Conservation (phyloP, 1,140 invertebrate genomes). For the Halyomorpha halys region DNA sequence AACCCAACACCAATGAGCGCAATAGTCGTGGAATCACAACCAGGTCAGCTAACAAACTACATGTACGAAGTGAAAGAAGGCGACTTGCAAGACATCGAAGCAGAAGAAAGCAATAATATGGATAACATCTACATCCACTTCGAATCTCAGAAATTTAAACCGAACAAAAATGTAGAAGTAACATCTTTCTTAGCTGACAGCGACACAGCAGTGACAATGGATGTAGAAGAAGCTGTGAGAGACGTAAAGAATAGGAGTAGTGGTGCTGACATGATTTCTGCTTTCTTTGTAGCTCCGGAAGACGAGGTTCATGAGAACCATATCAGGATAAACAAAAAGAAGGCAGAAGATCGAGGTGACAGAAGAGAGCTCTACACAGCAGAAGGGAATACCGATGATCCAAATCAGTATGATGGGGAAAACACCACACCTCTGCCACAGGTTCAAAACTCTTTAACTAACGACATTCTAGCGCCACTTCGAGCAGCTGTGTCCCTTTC, state of each 20-base stretch:
- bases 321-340: neutral
- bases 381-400: neutral
- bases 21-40: neutral
- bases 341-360: constrained; percentile 8
- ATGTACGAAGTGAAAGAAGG: constrained; percentile 10
- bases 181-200: constrained; percentile 30
- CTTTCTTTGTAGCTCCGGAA: constrained; percentile 25
- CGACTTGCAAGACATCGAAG: constrained; percentile 16
- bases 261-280: constrained; percentile 26
- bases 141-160: constrained; percentile 13
- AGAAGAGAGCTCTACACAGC: neutral
- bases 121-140: constrained; percentile 13
- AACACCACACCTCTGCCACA: neutral
- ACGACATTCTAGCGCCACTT: constrained; percentile 37
- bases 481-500: constrained; percentile 39
- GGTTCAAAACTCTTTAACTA: constrained; percentile 24
- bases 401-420: neutral
- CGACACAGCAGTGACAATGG: constrained; percentile 20
- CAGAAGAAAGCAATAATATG: constrained; percentile 12
- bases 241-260: constrained; percentile 9
- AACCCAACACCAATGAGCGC: too few species aligned
- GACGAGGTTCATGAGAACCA: constrained; percentile 21
- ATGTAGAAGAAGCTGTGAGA: neutral
- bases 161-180: constrained; percentile 22
- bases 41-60: constrained; percentile 8